A percentile compares a stretch with the other conserved stretches of the same genome.
Conservation (phyloP, 2,797 vertebrate genomes). For the Alauda arvensis region DNA sequence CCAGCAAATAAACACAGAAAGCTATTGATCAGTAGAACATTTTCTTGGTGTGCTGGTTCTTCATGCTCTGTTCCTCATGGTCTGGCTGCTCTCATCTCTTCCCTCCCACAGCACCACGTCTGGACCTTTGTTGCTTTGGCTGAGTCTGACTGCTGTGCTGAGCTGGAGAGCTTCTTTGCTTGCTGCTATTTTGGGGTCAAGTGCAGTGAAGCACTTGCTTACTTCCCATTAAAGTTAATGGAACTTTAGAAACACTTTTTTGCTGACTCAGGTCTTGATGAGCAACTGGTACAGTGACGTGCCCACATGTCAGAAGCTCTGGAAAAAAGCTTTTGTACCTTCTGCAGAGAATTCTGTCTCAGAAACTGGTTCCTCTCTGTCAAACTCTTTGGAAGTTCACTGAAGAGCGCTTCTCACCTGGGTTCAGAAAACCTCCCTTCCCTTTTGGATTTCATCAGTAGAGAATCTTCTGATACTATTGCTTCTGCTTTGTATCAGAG, state of each 20-base stretch:
- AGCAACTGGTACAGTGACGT: neutral
- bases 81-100: neutral
- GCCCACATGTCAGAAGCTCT: neutral
- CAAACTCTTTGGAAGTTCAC: neutral
- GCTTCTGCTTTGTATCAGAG: neutral
- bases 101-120: neutral
- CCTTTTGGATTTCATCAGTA: neutral
- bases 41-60: neutral
- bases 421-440: neutral
- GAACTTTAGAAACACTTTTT: neutral
- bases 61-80: neutral
- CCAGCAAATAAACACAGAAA: neutral
- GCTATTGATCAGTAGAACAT: neutral
- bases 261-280: constrained; percentile 31
- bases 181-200: constrained; percentile 31
- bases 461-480: neutral
- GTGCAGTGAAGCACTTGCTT: neutral
- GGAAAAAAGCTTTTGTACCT: neutral
- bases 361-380: neutral
- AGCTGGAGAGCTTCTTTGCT: constrained; percentile 16
- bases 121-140: neutral
- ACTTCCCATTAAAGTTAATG: constrained; percentile 37
- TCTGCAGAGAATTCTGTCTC: neutral
- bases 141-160: neutral
- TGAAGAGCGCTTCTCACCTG: neutral